phyloP scores from a whole-genome alignment of 2,888 invertebrate species.

The Leuctra nigra region DNA sequence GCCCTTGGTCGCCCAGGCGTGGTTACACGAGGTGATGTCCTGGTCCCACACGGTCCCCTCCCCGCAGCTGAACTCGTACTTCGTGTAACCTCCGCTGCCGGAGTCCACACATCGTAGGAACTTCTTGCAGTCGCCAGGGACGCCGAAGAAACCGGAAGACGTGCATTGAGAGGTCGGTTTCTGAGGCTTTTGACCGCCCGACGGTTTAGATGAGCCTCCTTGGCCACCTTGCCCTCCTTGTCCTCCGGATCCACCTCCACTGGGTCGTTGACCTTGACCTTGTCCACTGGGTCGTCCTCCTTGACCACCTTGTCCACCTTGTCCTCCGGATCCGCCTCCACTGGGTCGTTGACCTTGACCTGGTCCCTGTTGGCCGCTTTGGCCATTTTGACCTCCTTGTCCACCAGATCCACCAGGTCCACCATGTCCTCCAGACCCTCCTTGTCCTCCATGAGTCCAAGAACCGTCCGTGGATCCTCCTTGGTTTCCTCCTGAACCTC shows the following conservation, averaged over 20 bases:
- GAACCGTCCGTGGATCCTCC: neutral
- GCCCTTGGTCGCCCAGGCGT: conserved; percentile 40
- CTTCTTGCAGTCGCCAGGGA: conserved; percentile 53
- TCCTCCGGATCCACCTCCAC: conserved; percentile 23
- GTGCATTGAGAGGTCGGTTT: conserved; percentile 40
- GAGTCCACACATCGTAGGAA: conserved; percentile 57
- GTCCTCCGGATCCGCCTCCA: conserved; percentile 17
- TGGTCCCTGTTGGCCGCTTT: neutral
- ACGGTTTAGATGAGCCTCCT: conserved; percentile 1
- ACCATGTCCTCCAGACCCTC: conserved; percentile 8
- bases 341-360: neutral
- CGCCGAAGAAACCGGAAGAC: conserved; percentile 55
- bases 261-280: neutral
- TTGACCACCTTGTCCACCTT: conserved; percentile 24
- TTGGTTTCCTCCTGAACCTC: neutral
- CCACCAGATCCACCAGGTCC: conserved; percentile 9
- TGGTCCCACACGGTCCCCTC: conserved; percentile 53
- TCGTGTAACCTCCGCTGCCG: conserved; percentile 41
- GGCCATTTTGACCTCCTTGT: neutral
- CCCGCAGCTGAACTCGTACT: conserved; percentile 48
- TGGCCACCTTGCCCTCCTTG: conserved; percentile 28
- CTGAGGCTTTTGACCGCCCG: neutral
- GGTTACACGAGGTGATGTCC: conserved; percentile 49
- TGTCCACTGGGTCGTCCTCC: conserved; percentile 26
- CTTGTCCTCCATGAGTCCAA: conserved; percentile 16